Base-by-base conservation (phyloP, 2,888 invertebrate species). In the Phortica okadai region DNA sequence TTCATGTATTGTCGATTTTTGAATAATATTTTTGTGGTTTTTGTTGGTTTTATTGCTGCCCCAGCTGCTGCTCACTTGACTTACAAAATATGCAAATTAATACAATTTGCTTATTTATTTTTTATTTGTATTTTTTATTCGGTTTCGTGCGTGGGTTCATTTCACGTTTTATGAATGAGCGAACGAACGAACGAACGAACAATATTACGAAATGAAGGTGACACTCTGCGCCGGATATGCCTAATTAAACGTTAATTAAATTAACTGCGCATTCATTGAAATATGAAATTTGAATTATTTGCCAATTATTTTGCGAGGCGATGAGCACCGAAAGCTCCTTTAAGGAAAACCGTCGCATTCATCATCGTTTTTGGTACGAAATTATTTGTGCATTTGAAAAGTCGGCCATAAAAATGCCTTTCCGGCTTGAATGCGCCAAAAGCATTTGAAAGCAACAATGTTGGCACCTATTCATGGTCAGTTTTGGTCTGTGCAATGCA, bases 191-290 rank as follows among this genome's bases (percentile, higher is more conserved):
- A 25, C 6, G 8, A 62, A 62, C 7, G 21, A 25, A 21, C 21
- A 62, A 62, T 41, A 62, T 62, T 62, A 21, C 41, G 11, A 72
- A 42, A 33, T 72, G 70, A 72, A 72, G 70, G 70, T 72, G 56
- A 69, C 25, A 72, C n/a, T 25, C 10, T 72, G 54, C 70, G 33
- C 70, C 70, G 70, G 70, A 72, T 72, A 72, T 25, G 70, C 54
- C 33, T 72, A 72, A 72, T 72, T 72, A 72, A 72, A 45, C 44
- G 41, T 21, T 54, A 56, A 72, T 72, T 56, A 56, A 54, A 54
- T 54, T 11, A 11, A 72, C 45, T 14, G 44, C 33, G 25, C 21
- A 72, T 72, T 72, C n/a, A 72, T 54, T 56, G 41, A 59, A 66
- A 66, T 66, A 66, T 33, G 21, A 66, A 66, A 66, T 66, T 42